Evolutionary conservation across 2,113 vertebrate genomes (phyloP), one percentile per base, ranked within the genome.

Genomic region (Gila orcuttii): DNA sequence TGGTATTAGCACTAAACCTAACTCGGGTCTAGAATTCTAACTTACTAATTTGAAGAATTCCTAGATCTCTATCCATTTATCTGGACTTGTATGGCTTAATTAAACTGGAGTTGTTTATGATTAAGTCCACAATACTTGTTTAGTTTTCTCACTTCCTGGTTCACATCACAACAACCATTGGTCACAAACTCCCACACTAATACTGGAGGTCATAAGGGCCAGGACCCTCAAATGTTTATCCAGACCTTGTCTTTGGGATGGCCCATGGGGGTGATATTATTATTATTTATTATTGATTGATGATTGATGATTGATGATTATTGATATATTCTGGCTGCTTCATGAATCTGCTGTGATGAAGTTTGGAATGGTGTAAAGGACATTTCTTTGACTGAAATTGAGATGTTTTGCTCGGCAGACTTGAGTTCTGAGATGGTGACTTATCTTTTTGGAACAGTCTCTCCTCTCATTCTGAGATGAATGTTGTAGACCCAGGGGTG

Each of bases 1-100:
- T 81, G 76, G 89, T 86, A 88, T 93, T 94, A 93, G 86, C 50
- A 42, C 66, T 83, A 83, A 83, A 13, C 31, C 68, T 42, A 23
- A 74, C 68, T 74, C 2, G 25, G 82, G 31, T 73, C 81, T 83
- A 36, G n/a, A 62, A 55, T 57, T 73, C 47, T 31, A 23, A 75
- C 9, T 42, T 28, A 28, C n/a, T 31, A 55, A 82, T n/a, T 7
- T 21, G 59, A 4, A 66, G 23, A 71, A 55, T 64, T 36, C 73
- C 11, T 31, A 82, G 47, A 36, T 82, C 47, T 82, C 17, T 33
- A 23, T 55, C 6, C 28, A 36, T 82, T 71, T 47, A 69, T 15
- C 69, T 13, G n/a, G 11, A 23, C 45, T 23, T 82, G 10, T 8
- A n/a, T 73, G 50, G 11, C 64, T 69, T 36, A 33, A 68, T 79